Percentiles rank a stretch among this genome's conserved stretches.
Conservation (phyloP, 2,797 vertebrate species). For the Mycteria americana region DNA sequence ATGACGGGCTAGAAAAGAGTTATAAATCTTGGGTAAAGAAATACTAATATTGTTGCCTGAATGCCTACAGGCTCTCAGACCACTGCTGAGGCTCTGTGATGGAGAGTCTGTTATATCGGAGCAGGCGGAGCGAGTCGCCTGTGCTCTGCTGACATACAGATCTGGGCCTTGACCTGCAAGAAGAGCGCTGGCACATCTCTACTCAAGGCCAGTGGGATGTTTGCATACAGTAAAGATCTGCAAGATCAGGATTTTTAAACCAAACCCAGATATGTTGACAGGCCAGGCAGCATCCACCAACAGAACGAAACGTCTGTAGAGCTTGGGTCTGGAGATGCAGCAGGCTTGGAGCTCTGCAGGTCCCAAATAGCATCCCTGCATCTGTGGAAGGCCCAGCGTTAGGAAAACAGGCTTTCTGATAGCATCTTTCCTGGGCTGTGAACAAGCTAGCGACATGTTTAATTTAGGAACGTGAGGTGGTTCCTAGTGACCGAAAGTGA, state of each 20-base stretch:
- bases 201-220: not conserved
- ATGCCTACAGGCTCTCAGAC: not conserved
- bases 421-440: not conserved
- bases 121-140: not conserved
- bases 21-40: not conserved
- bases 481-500: not conserved
- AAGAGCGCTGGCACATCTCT: not conserved
- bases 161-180: not conserved
- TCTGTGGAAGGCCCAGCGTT: too few species aligned
- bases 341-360: not conserved
- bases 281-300: not conserved
- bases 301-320: not conserved
- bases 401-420: not conserved
- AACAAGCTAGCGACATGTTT: not conserved
- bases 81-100: accelerated
- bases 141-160: not conserved
- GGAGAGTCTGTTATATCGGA: not conserved
- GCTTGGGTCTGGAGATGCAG: not conserved
- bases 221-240: not conserved
- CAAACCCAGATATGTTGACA: not conserved
- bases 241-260: not conserved
- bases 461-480: not conserved
- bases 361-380: not conserved
- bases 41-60: not conserved
- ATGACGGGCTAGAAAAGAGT: not conserved